Conservation (phyloP, 2,797 vertebrate genomes). For the Cryptoprocta ferox region DNA sequence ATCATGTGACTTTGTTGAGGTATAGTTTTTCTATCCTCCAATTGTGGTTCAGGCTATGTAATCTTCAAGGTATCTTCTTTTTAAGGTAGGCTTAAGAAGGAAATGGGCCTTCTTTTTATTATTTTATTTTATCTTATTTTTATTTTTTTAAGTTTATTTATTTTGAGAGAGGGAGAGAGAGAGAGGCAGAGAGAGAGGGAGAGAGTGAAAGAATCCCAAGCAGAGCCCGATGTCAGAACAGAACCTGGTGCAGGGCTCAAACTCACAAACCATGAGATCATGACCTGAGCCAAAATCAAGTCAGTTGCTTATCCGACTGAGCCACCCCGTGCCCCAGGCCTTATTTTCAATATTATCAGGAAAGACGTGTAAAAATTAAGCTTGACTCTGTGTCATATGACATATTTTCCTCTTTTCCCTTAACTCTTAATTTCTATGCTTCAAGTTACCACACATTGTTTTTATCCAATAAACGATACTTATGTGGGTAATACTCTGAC, state of each 20-base stretch:
- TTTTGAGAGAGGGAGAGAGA: too few relatives aligned
- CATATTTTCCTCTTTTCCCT: background rate
- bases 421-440: background rate
- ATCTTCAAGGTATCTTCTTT: background rate
- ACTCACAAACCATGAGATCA: too few relatives aligned
- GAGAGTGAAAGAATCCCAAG: too few relatives aligned
- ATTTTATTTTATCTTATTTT: background rate
- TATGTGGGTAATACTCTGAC: background rate
- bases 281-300: too few relatives aligned
- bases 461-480: constrained; percentile 1
- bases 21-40: background rate
- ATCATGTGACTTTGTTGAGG: background rate
- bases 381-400: background rate
- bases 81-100: background rate
- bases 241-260: too few relatives aligned
- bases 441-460: background rate
- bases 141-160: too few relatives aligned
- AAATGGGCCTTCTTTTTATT: background rate
- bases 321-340: too few relatives aligned
- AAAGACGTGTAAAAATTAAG: constrained; percentile 18
- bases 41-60: background rate
- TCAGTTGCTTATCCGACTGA: too few relatives aligned
- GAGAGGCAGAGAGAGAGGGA: too few relatives aligned
- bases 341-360: background rate
- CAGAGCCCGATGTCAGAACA: too few relatives aligned